Percentiles rank a stretch among this genome's conserved stretches.
phyloP scores from a whole-genome alignment of 2,113 vertebrate genomes.

The Recurvirostra avosetta region DNA sequence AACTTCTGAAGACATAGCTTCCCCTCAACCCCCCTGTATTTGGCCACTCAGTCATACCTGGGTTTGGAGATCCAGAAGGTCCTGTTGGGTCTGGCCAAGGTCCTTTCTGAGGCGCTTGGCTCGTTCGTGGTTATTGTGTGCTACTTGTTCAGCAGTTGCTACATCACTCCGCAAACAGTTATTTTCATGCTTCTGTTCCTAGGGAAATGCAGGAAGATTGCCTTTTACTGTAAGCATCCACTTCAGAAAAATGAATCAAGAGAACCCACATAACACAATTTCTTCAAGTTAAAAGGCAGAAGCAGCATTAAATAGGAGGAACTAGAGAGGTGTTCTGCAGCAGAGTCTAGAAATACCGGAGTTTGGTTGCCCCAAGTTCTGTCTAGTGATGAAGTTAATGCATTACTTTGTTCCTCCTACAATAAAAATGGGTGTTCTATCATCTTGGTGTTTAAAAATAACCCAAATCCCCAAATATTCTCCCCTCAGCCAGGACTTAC shows the following conservation, averaged over 20 bases:
- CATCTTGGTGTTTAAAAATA: not conserved
- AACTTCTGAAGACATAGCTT: not conserved
- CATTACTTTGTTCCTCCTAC: not conserved
- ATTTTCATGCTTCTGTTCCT: slow-evolving; percentile 64
- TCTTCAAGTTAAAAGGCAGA: not conserved
- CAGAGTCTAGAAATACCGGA: not conserved
- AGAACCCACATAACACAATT: not conserved
- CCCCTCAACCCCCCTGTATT: accelerated
- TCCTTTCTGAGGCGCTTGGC: slow-evolving; percentile 36
- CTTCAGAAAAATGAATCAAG: not conserved
- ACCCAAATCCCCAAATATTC: not conserved
- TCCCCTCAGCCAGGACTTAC: slow-evolving; percentile 44
- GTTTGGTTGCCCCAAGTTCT: not conserved
- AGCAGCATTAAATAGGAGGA: not conserved
- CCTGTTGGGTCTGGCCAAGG: slow-evolving; percentile 53
- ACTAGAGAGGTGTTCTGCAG: not conserved
- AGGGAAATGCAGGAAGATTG: not conserved
- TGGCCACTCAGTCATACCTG: slow-evolving; percentile 24
- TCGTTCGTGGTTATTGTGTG: slow-evolving; percentile 38
- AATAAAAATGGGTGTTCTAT: not conserved
- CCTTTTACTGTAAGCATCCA: not conserved
- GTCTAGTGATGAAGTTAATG: not conserved
- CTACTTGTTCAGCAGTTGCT: slow-evolving; percentile 40
- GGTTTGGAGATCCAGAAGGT: slow-evolving; percentile 28
- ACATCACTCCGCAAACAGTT: slow-evolving; percentile 57